Conservation (phyloP, 2,113 vertebrate species). For the Leptobrachium leishanense region DNA sequence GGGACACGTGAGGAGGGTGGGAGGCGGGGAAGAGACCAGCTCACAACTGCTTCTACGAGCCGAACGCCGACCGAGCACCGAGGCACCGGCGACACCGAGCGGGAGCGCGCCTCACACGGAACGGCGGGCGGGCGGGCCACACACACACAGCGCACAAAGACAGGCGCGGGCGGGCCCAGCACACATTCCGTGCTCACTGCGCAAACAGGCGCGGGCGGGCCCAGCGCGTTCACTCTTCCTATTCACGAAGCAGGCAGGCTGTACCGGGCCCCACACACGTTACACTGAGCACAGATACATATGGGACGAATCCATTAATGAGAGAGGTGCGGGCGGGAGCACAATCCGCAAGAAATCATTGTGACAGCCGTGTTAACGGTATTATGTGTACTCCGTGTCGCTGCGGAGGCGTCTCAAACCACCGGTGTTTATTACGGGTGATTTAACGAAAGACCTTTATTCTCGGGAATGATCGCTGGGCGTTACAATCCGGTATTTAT, state of each 20-base stretch:
- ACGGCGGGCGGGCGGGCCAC: not conserved
- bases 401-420: no score
- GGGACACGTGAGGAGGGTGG: constrained; percentile 64
- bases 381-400: no score
- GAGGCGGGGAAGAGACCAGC: constrained; percentile 53
- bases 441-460: no score
- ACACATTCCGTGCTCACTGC: not conserved
- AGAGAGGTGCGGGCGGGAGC: constrained; percentile 1
- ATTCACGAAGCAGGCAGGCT: not conserved
- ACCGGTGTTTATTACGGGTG: no score
- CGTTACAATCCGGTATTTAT: no score
- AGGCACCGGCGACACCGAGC: not conserved
- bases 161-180: constrained; percentile 1
- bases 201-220: constrained; percentile 12
- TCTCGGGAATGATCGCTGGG: no score
- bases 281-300: not conserved
- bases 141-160: not conserved
- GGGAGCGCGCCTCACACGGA: not conserved
- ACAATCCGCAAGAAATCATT: no score
- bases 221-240: not conserved
- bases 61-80: not conserved
- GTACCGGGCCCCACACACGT: not conserved
- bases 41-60: not conserved
- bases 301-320: no score
- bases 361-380: no score